Evolutionary conservation across 2,113 vertebrate species (phyloP).

Genomic region (Anarrhichthys ocellatus): DNA sequence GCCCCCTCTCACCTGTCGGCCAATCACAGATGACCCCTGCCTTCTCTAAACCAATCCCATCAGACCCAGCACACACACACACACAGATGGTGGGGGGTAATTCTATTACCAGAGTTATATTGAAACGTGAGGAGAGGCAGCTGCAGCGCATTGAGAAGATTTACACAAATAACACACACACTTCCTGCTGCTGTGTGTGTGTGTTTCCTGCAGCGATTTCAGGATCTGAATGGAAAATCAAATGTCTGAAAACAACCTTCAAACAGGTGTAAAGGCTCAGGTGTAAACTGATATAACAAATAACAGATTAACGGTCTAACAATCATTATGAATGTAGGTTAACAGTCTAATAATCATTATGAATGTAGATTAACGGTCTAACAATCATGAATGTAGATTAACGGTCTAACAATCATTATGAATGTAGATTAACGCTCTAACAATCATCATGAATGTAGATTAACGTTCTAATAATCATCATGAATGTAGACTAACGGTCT

Average conservation of each 20-base stretch:
- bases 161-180: conserved; percentile 47
- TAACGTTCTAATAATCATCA: too few species aligned
- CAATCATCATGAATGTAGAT: too few species aligned
- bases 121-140: conserved; percentile 74
- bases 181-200: conserved; percentile 31
- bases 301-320: too few species aligned
- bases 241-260: conserved; percentile 28
- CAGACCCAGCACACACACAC: conserved; percentile 34
- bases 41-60: conserved; percentile 61
- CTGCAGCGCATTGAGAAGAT: conserved; percentile 65
- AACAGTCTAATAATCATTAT: too few species aligned
- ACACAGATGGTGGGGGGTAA: conserved; percentile 51
- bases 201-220: conserved; percentile 26
- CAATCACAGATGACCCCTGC: conserved; percentile 57
- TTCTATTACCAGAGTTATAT: conserved; percentile 64
- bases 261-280: not conserved
- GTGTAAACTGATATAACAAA: not conserved
- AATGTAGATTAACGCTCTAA: too few species aligned
- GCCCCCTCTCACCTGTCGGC: conserved; percentile 50
- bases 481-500: too few species aligned
- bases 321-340: too few species aligned
- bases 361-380: too few species aligned
- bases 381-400: too few species aligned
- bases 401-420: too few species aligned
- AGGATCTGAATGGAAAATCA: conserved; percentile 12